Conservation (phyloP, 2,797 vertebrate species). For the Enteromius trimaculatus region DNA sequence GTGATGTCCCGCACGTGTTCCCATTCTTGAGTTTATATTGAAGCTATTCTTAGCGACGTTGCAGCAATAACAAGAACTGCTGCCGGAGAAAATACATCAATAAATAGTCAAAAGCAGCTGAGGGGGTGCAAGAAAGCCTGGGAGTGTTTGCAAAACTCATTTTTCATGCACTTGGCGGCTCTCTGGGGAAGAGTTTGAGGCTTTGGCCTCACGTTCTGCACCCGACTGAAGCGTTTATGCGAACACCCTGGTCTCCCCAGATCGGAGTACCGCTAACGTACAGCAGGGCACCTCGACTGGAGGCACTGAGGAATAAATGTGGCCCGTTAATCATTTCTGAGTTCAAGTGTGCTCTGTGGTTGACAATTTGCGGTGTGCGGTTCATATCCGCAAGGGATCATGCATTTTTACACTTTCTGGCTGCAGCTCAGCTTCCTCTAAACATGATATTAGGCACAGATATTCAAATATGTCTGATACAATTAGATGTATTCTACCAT, state of each 20-base stretch:
- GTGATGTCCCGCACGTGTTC: constrained; percentile 17
- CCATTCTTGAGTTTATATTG: constrained; percentile 39
- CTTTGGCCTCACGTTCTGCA: not conserved
- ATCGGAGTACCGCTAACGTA: not conserved
- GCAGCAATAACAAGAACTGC: constrained; percentile 38
- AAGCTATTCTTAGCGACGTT: constrained; percentile 48
- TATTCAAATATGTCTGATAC: not conserved
- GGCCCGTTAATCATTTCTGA: constrained; percentile 1
- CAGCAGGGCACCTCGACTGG: not conserved
- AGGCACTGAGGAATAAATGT: not conserved
- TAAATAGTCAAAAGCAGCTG: constrained; percentile 33
- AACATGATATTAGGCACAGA: constrained; percentile 4
- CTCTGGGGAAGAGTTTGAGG: constrained; percentile 33
- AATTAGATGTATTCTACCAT: not conserved
- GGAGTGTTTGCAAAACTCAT: constrained; percentile 17
- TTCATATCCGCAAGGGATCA: not conserved
- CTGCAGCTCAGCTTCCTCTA: not conserved
- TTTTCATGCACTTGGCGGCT: constrained; percentile 21
- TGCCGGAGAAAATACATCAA: constrained; percentile 39
- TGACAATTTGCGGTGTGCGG: not conserved
- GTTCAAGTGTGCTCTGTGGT: not conserved
- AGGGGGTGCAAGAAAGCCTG: not conserved
- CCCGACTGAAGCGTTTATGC: not conserved
- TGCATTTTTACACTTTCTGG: not conserved
- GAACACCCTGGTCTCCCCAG: constrained; percentile 12